Base-by-base conservation (phyloP, 2,888 invertebrate species). In the Bugula neritina region DNA sequence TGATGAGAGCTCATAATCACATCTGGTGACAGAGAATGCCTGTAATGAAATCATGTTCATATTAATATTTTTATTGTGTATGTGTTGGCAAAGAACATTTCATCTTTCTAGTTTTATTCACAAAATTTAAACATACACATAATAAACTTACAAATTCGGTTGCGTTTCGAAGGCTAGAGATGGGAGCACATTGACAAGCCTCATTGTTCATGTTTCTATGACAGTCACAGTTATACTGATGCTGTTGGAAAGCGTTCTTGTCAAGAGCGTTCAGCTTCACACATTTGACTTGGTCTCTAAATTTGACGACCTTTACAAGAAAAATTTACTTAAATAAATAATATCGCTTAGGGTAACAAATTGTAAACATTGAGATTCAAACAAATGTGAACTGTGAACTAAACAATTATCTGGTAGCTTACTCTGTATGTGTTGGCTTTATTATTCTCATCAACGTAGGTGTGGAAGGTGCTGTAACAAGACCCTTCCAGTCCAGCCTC, bases 281-380 rank as follows among this genome's bases (percentile, higher is more conserved):
- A 25, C 57, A 57, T 23, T 25, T 57, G 17, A 25, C 13, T 5
- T 57, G 57, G 25, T 57, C 57, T n/a, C 57, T 57, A n/a, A 25
- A 17, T 57, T 57, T 57, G 57, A 57, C 25, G 13, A 57, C 57
- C 57, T 57, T 23, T n/a, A n/a, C n/a, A n/a, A n/a, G n/a, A n/a
- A n/a, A n/a, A n/a, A n/a, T n/a, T n/a, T n/a, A n/a, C n/a, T n/a
- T n/a, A n/a, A n/a, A n/a, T n/a, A n/a, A n/a, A n/a, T n/a, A n/a
- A n/a, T n/a, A n/a, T n/a, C n/a, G n/a, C n/a, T n/a, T n/a, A n/a
- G n/a, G n/a, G n/a, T n/a, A n/a, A n/a, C n/a, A n/a, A n/a, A n/a
- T n/a, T n/a, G n/a, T n/a, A n/a, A n/a, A n/a, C n/a, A n/a, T n/a
- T n/a, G n/a, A n/a, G n/a, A n/a, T n/a, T n/a, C n/a, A n/a, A n/a